Evolutionary conservation across 2,113 vertebrate genomes (phyloP), one percentile per base, ranked within the genome.

Genomic region (Coturnix japonica): DNA sequence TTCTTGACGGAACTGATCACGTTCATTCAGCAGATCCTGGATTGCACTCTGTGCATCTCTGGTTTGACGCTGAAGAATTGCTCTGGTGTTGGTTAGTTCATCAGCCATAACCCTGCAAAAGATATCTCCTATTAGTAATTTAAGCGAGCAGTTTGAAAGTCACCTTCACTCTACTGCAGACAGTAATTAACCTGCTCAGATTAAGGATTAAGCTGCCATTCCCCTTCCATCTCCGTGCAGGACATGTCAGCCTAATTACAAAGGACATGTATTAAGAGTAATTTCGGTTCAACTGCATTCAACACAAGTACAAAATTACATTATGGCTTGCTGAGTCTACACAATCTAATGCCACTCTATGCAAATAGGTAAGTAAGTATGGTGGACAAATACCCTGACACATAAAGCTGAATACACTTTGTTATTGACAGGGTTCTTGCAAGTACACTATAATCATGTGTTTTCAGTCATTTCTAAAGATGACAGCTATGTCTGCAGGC

Each of bases 71-170:
- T 99, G 99, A 28, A 99, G 97, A 93, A 97, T 94, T 57, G 98
- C 97, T 97, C 99, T 98, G 92, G 98, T 95, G 41, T 98, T 98
- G 31, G 98, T 98, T 87, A 99, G 90, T 85, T 99, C 99, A 79
- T 99, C 99, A n/a, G 99, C 98, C 99, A 99, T 99, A 22, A 99
- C 99, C 91, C 99, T 99, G 97, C 23, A 96, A 81, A 74, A 94
- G 79, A 89, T 85, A 89, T 39, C 25, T 51, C 13, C 76, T 23
- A 21, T 77, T 53, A 77, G 53, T 1, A 60, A 28, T 23, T 72
- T 37, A 54, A 81, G 37, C 1, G 16, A 88, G 51, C 60, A 59
- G 35, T 63, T 35, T 77, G 44, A 67, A 93, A 59, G 35, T 30
- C n/a, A 88, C 43, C 47, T 91, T 77, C 26, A 53, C 37, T 76